Evolutionary conservation across 2,888 invertebrate species (phyloP).

Genomic region (Mesochorus sp.): DNA sequence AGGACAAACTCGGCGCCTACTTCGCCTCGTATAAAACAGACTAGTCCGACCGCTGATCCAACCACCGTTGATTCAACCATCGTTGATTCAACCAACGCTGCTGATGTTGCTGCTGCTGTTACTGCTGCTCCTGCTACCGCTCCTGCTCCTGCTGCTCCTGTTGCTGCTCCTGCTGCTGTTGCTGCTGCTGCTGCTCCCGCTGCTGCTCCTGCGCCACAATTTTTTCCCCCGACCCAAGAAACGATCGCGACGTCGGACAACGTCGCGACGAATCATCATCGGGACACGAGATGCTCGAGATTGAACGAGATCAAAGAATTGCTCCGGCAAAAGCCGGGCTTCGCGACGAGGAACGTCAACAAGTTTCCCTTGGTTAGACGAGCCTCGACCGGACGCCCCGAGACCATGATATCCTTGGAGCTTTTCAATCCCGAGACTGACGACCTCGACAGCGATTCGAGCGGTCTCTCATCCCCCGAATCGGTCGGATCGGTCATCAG

Average conservation of each 20-base stretch:
- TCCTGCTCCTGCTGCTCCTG: no score
- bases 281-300: constrained; percentile 85
- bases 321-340: constrained; percentile 87
- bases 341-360: constrained; percentile 83
- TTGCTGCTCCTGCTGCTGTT: no score
- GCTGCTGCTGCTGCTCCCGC: no score
- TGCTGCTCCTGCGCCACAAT: no score
- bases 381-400: constrained; percentile 85
- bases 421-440: constrained; percentile 95
- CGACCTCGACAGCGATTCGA: constrained; percentile 94
- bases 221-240: neutral
- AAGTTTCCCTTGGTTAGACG: constrained; percentile 89
- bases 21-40: constrained; percentile 89
- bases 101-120: constrained; percentile 85
- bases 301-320: constrained; percentile 89
- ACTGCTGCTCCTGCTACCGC: constrained; percentile 83
- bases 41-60: no score
- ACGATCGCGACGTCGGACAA: neutral
- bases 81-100: constrained; percentile 86
- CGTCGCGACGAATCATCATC: constrained; percentile 65
- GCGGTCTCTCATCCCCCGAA: constrained; percentile 93
- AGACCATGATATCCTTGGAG: constrained; percentile 87
- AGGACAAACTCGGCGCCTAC: constrained; percentile 90
- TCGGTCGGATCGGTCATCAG: constrained; percentile 94
- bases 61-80: no score